Evolutionary conservation across 2,113 vertebrate genomes (phyloP).

Genomic region (Vidua chalybeata): DNA sequence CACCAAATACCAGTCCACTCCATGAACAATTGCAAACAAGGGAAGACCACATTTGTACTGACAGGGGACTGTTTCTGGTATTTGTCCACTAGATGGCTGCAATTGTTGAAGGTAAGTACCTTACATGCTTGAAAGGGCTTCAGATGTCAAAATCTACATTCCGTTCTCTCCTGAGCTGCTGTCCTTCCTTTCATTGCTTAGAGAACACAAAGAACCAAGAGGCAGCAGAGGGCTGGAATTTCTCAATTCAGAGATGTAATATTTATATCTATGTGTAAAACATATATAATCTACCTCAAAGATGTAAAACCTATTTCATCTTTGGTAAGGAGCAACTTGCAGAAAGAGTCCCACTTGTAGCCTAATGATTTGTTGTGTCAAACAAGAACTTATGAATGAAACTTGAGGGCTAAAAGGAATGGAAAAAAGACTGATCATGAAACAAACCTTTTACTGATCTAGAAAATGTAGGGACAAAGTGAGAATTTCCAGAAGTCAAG

Average conservation of each 20-base stretch:
- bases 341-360: background rate
- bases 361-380: background rate
- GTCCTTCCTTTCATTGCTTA: background rate
- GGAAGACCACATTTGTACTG: background rate
- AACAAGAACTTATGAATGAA: background rate
- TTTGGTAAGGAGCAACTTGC: background rate
- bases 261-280: background rate
- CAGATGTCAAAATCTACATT: background rate
- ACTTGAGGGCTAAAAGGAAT: background rate
- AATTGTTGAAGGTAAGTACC: slow-evolving; percentile 53
- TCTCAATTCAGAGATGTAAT: background rate
- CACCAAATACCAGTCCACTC: background rate
- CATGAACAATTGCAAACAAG: background rate
- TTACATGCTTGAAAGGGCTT: background rate
- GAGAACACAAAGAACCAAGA: background rate
- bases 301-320: background rate
- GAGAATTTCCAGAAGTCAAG: background rate
- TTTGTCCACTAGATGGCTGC: slow-evolving; percentile 62
- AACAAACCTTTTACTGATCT: background rate
- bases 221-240: background rate
- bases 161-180: background rate
- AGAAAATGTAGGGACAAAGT: background rate
- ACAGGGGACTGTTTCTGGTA: slow-evolving; percentile 15
- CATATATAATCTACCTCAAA: background rate
- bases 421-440: background rate